A percentile compares a stretch with the other conserved stretches of the same genome.
Evolutionary conservation across 2,797 vertebrate genomes (phyloP).

Genomic region (Syndactyla subalaris): DNA sequence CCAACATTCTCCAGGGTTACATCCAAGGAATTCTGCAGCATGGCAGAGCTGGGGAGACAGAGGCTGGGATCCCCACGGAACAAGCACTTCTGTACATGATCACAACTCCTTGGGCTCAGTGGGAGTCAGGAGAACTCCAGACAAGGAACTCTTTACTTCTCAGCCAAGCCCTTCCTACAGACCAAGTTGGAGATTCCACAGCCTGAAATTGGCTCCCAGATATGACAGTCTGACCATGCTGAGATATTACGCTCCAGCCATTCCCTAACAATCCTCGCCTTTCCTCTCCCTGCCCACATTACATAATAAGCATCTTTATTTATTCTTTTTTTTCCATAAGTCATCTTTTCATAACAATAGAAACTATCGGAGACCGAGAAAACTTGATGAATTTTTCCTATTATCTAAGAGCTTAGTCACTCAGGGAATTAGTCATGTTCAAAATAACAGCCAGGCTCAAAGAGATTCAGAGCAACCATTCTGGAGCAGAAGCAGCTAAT

Average conservation of each 20-base stretch:
- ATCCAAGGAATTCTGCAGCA: background rate
- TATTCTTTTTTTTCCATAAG: slow-evolving; percentile 23
- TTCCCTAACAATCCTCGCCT: background rate
- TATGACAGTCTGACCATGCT: background rate
- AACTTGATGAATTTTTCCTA: slow-evolving; percentile 59
- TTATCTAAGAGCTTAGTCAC: slow-evolving; percentile 68
- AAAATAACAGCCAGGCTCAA: slow-evolving; percentile 54
- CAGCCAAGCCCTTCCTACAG: background rate
- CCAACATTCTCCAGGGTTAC: fast-evolving
- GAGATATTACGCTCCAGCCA: background rate
- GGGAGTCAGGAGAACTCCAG: background rate
- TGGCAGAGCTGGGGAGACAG: background rate
- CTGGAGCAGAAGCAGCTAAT: slow-evolving; percentile 52
- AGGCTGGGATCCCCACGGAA: background rate
- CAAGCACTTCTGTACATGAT: fast-evolving
- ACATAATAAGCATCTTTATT: slow-evolving; percentile 5
- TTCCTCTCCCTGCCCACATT: background rate
- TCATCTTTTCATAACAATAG: slow-evolving; percentile 34
- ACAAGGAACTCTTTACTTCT: background rate
- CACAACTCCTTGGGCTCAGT: background rate
- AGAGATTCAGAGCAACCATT: slow-evolving; percentile 53
- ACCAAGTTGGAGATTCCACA: background rate
- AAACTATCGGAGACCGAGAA: slow-evolving; percentile 18
- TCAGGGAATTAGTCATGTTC: slow-evolving; percentile 68
- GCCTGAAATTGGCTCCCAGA: background rate